Evolutionary conservation across 53 echinoderm and acorn worm species (phyloP).

Genomic region (Holothuria scabra): DNA sequence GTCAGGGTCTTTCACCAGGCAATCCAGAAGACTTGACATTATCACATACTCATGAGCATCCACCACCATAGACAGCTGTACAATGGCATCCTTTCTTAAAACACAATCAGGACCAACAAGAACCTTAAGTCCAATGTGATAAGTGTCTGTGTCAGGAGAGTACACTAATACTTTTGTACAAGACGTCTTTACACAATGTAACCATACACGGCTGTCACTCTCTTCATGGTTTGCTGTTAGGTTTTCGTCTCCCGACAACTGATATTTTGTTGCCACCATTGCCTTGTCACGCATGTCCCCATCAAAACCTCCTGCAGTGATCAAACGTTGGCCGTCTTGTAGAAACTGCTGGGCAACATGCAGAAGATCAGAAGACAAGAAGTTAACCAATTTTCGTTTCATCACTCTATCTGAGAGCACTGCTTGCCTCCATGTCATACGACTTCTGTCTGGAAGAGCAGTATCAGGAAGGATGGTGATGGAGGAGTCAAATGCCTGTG

Average conservation of each 20-base stretch:
- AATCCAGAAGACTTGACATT: too few species aligned
- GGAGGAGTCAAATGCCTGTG: background rate
- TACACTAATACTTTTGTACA: conserved; percentile 19
- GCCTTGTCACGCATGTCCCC: conserved; percentile 19
- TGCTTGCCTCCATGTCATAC: background rate
- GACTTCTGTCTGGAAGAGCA: background rate
- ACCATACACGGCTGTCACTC: conserved; percentile 39
- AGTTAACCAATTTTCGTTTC: conserved; percentile 11
- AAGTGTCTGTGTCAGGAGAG: conserved; percentile 51
- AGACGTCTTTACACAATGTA: conserved; percentile 16
- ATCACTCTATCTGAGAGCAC: background rate
- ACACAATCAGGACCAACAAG: background rate
- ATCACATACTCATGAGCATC: conserved; percentile 17
- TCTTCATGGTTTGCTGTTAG: conserved; percentile 42
- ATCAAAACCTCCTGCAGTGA: conserved; percentile 45
- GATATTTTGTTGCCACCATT: background rate
- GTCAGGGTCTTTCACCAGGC: background rate
- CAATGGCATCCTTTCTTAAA: conserved; percentile 7
- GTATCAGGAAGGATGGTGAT: background rate
- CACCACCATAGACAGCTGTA: background rate
- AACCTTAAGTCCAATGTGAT: conserved; percentile 35
- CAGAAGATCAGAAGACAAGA: background rate
- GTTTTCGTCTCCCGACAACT: background rate
- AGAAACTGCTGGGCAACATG: background rate
- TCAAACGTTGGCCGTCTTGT: conserved; percentile 11